Base-by-base conservation (phyloP, 2,888 invertebrate species). In the Ormia ochracea region DNA sequence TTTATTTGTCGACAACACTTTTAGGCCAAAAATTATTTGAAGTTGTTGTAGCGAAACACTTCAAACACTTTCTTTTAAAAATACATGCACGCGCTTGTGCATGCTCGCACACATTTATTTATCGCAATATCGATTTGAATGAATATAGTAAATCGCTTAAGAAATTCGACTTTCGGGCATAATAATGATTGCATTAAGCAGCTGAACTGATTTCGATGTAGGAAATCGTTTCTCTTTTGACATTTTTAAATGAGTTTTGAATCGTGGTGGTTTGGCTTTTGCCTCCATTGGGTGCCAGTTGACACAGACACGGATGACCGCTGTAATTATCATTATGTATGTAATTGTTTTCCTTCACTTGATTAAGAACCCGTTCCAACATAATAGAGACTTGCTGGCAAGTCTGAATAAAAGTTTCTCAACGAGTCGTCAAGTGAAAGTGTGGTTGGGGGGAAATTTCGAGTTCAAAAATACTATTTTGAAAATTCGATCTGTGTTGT, bases 1-100 rank as follows among this genome's bases (percentile, higher is more conserved):
- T n/a, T 74, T 66, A 66, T 74, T 66, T 66, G 66, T 74, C 74
- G 74, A 74, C 74, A 66, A 58, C 50, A 74, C 58, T 58, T 58
- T 74, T 45, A 41, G 41, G 31, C 12, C 12, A 58, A 33, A 54
- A 54, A 31, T 50, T 58, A 48, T 31, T 58, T 21, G 7, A 58
- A 66, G 17, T 58, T 66, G 48, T 31, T 48, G 43, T 31, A 36
- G 19, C 38, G 28, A 41, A 50, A 59, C 23, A 59, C 59, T 26
- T 12, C n/a, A 38, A 58, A 43, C 26, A 31, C 41, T 50, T 70
- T 70, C 69, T 59, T 48, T 48, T 14, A 21, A 31, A 48, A 36
- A n/a, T 9, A 17, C 33, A 23, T 23, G n/a, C 1, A 48, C 23
- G n/a, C 12, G n/a, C 0, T n/a, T n/a, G 5, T 0, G 3, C 3